Base-by-base conservation (phyloP, 2,797 vertebrate genomes). In the Hippoglossus hippoglossus region DNA sequence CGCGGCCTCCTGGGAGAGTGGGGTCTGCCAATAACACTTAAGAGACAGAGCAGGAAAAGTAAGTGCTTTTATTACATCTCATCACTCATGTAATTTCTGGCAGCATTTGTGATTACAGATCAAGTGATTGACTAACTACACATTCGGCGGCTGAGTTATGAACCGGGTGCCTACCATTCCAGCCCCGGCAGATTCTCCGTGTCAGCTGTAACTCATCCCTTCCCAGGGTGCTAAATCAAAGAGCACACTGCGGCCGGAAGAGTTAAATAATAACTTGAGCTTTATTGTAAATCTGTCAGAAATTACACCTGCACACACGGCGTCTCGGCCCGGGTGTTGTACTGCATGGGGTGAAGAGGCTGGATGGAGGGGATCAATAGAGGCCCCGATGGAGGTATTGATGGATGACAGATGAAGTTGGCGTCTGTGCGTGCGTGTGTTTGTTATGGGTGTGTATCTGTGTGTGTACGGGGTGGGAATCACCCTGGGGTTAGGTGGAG, bases 71-170 rank as follows among this genome's bases (percentile, higher is more conserved):
- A 97, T 94, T 96, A 91, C 85, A 91, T 93, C 93, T 95, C 92
- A 95, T 97, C 97, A 96, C 95, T 98, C 96, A 98, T 96, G 95
- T 95, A 95, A 92, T 97, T 95, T 94, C 95, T 97, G 96, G 93
- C 96, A 98, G 95, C 89, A 94, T 96, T 98, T 96, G 96, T 96
- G 96, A 97, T 98, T 98, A 97, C 96, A 97, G 96, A 97, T 97
- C 95, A 96, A 95, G 96, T 97, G 96, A 98, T 97, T 97, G 97
- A 97, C 96, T 98, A 96, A 98, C 95, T 96, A 96, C 96, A 97
- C 94, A 94, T 96, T 96, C 93, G 84, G 92, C 90, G 6, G 95
- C 92, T 97, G 97, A 98, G 95, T 97, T 97, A 97, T 95, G 95
- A 95, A 95, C 88, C 84, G 87, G 82, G 80, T 85, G 87, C 91